These are phyloP conservation scores for Diaperis boleti DNA, from an alignment of 2,888 invertebrate species.

Conservation along the genomic window DNA sequence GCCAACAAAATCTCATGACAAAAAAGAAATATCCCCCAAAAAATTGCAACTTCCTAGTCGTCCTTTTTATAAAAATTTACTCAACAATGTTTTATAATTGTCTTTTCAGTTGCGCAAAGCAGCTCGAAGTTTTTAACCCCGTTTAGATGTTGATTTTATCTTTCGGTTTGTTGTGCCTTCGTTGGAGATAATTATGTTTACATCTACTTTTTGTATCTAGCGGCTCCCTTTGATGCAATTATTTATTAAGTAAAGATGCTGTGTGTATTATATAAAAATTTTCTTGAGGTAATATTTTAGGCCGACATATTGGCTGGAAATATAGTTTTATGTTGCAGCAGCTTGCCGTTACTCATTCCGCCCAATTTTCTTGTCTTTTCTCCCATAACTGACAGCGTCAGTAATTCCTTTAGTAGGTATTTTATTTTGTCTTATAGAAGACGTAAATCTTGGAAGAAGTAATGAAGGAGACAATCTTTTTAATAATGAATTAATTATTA, in stretches of 20 bases:
- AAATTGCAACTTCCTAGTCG: conserved; percentile 9
- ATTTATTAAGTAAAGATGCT: not conserved
- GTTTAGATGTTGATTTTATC: conserved; percentile 14
- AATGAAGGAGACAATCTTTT: no score
- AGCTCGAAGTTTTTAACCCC: conserved; percentile 5
- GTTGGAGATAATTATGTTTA: conserved; percentile 14
- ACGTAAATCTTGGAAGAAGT: no score
- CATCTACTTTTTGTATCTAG: conserved; percentile 8
- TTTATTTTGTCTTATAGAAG: not conserved
- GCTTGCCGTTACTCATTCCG: not conserved
- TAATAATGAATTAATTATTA: no score
- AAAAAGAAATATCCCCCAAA: not conserved
- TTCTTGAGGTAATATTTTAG: conserved; percentile 1
- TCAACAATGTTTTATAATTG: not conserved
- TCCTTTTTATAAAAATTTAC: no score
- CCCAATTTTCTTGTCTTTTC: conserved; percentile 8
- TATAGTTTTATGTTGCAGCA: not conserved
- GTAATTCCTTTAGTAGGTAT: conserved; percentile 1
- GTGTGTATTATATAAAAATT: not conserved
- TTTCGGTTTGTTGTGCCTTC: conserved; percentile 12
- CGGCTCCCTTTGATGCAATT: conserved; percentile 10
- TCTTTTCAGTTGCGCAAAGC: not conserved
- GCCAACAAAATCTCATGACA: conserved; percentile 7
- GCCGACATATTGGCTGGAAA: not conserved
- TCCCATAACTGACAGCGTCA: not conserved